phyloP scores from a whole-genome alignment of 2,797 vertebrate species.

The Gymnopithys bicolor region DNA sequence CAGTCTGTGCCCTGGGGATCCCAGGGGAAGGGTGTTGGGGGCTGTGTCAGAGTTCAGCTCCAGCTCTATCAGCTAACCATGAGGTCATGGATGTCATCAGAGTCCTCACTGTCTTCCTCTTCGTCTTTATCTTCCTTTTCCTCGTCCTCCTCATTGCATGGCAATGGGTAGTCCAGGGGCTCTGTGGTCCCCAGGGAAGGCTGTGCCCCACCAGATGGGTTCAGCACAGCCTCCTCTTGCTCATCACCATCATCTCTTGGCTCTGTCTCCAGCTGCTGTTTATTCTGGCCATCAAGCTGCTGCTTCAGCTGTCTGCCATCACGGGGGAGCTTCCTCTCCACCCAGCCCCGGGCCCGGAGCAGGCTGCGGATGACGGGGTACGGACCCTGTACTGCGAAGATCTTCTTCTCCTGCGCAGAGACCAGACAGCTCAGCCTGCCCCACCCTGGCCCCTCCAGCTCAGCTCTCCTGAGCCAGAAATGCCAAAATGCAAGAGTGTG shows the following conservation, averaged over 20 bases:
- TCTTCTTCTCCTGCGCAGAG: background rate
- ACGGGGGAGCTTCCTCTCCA: background rate
- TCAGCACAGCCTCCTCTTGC: background rate
- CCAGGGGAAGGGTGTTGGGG: background rate
- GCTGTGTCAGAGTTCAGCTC: background rate
- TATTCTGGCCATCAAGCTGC: background rate
- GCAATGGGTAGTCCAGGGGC: accelerated
- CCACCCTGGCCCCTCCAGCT: accelerated
- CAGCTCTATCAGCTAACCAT: constrained; percentile 80
- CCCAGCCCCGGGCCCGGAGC: background rate
- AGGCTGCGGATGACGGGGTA: background rate
- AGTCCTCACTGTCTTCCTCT: constrained; percentile 66
- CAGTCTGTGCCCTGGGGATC: background rate
- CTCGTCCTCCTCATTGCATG: background rate
- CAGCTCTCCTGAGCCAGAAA: background rate
- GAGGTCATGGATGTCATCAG: constrained; percentile 76
- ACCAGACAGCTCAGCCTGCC: background rate
- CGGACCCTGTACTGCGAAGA: background rate
- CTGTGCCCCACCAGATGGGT: background rate
- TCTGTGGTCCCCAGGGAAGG: background rate
- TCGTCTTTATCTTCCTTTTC: constrained; percentile 41
- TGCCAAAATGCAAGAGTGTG: background rate
- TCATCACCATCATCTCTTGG: background rate
- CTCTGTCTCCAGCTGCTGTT: background rate
- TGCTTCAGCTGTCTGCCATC: background rate